These are phyloP conservation scores for Chydorus sphaericus DNA, from an alignment of 2,888 invertebrate genomes.

Conservation along the genomic window DNA sequence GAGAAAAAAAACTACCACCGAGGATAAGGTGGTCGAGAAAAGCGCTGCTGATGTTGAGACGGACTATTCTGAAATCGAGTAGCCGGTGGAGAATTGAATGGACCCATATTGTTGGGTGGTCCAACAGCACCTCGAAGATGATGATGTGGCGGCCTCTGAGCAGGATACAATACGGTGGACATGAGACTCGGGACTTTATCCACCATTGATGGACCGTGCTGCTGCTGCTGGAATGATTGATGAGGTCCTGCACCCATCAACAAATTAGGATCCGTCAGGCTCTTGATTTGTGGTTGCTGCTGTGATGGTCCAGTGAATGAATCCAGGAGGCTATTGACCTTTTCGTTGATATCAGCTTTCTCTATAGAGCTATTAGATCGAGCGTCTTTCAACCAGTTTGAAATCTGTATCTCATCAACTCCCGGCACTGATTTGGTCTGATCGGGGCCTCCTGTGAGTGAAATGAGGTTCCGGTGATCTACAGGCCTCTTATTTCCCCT, in stretches of 20 bases:
- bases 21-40: background rate
- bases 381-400: background rate
- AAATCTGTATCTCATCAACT: background rate
- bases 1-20: conserved; percentile 6
- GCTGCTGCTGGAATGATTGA: no score
- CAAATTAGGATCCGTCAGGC: background rate
- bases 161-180: background rate
- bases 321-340: background rate
- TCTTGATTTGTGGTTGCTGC: background rate
- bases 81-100: no score
- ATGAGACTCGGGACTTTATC: background rate
- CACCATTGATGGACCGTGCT: background rate
- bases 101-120: no score
- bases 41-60: no score
- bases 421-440: background rate
- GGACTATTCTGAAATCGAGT: no score
- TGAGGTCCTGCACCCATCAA: no score
- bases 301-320: background rate
- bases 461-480: conserved; percentile 70
- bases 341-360: background rate
- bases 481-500: conserved; percentile 28
- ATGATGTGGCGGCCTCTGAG: no score
- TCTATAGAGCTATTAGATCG: no score
- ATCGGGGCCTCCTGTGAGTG: conserved; percentile 45
- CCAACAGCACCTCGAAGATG: no score